A percentile compares a stretch with the other conserved stretches of the same genome.
These are phyloP conservation scores for Drosophila neocordata DNA, from an alignment of 1,140 invertebrate species.

Conservation along the genomic window DNA sequence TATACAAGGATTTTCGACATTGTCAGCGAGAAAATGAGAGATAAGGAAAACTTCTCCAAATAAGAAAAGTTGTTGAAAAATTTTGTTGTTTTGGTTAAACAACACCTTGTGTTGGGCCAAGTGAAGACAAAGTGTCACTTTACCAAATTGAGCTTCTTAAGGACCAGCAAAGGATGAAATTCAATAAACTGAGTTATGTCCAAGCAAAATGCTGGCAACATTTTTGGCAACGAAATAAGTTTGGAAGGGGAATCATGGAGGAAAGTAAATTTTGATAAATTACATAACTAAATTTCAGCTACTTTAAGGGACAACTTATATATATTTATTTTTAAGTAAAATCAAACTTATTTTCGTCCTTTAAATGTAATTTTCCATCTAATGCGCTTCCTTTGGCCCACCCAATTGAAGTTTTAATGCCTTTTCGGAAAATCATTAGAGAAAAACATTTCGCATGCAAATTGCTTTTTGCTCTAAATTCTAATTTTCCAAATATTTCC, in stretches of 20 bases:
- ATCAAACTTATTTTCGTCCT: constrained; percentile 10
- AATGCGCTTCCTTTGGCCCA: constrained; percentile 3
- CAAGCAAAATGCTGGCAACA: constrained; percentile 47
- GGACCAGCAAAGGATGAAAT: background rate
- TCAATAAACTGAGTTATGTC: constrained; percentile 29
- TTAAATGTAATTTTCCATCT: constrained; percentile 14
- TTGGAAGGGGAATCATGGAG: constrained; percentile 12
- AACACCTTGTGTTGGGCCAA: background rate
- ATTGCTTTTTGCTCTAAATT: constrained; percentile 55
- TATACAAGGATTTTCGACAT: constrained; percentile 6
- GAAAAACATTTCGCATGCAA: constrained; percentile 55
- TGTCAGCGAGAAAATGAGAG: constrained; percentile 7
- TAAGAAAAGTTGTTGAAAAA: constrained; percentile 43
- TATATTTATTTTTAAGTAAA: background rate
- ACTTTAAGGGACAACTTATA: background rate
- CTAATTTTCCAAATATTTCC: constrained; percentile 40
- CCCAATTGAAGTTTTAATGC: constrained; percentile 31
- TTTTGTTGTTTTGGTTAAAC: background rate
- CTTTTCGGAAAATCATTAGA: constrained; percentile 53
- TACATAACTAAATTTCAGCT: background rate
- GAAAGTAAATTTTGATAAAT: constrained; percentile 1
- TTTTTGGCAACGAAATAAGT: constrained; percentile 54
- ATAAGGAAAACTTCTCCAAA: background rate
- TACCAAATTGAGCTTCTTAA: constrained; percentile 50
- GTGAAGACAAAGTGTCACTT: constrained; percentile 14